These are phyloP conservation scores for Amazona finschi DNA, from an alignment of 2,797 vertebrate genomes.

Conservation along the genomic window DNA sequence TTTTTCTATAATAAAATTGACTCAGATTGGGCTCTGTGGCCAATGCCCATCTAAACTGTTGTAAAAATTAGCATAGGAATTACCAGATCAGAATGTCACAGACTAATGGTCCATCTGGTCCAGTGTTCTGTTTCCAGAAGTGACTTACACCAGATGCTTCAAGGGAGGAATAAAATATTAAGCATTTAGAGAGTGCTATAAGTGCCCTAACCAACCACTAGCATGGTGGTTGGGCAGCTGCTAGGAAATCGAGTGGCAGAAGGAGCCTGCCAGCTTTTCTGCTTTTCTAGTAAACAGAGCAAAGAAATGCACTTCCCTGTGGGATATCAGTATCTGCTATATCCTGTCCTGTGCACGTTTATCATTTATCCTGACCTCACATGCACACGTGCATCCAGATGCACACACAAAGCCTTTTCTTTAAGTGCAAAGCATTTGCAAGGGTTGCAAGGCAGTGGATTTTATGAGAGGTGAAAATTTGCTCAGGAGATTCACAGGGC, in stretches of 20 bases:
- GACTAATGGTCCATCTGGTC: slow-evolving; percentile 40
- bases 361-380: not conserved
- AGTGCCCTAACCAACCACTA: not conserved
- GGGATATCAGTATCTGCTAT: not conserved
- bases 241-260: slow-evolving; percentile 10
- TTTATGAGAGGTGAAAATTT: not conserved
- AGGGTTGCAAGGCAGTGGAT: accelerated
- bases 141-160: slow-evolving; percentile 41
- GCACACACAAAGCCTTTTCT: not conserved
- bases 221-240: not conserved
- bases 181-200: not conserved
- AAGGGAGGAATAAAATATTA: slow-evolving; percentile 42
- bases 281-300: not conserved
- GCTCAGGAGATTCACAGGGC: not conserved
- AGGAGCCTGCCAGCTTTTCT: slow-evolving; percentile 1
- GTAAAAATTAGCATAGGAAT: slow-evolving; percentile 42
- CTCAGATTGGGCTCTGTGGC: not conserved
- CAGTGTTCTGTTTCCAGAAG: not conserved
- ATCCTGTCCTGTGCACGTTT: not conserved
- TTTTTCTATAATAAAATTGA: not conserved
- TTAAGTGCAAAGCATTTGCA: not conserved
- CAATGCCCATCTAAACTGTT: not conserved
- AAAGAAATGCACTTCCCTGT: not conserved
- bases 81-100: slow-evolving; percentile 15
- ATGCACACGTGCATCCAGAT: not conserved